A percentile compares a stretch with the other conserved stretches of the same genome.
phyloP scores from a whole-genome alignment of 1,140 invertebrate genomes.

The Gonatopus flavifemur region DNA sequence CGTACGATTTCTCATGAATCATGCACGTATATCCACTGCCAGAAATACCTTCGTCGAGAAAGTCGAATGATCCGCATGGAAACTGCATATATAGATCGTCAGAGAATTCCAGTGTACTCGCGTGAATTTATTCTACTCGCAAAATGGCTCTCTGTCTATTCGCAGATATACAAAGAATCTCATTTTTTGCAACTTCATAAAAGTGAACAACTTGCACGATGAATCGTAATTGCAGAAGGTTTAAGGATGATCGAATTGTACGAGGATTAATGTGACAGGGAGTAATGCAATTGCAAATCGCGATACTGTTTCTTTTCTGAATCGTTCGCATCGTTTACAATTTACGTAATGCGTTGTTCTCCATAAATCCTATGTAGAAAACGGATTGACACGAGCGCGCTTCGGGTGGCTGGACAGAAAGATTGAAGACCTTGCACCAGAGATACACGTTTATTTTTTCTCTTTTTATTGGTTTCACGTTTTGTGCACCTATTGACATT shows the following conservation, averaged over 20 bases:
- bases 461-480: conserved; percentile 4
- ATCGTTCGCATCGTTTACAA: conserved; percentile 40
- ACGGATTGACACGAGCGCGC: conserved; percentile 39
- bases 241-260: too few species aligned
- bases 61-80: background rate
- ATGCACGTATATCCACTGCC: background rate
- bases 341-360: conserved; percentile 49
- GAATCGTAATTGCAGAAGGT: too few species aligned
- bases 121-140: too few species aligned
- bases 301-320: conserved; percentile 15
- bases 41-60: background rate
- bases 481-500: too few species aligned
- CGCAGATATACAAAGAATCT: too few species aligned
- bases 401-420: conserved; percentile 19
- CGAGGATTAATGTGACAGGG: too few species aligned
- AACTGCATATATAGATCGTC: background rate
- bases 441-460: background rate
- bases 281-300: conserved; percentile 12
- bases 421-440: conserved; percentile 17
- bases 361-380: conserved; percentile 40
- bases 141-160: too few species aligned
- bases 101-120: too few species aligned
- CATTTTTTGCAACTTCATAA: too few species aligned
- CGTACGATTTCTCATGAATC: background rate
- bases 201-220: too few species aligned